Evolutionary conservation across 2,113 vertebrate genomes (phyloP), one percentile per base, ranked within the genome.

Genomic region (Pygoscelis adeliae): DNA sequence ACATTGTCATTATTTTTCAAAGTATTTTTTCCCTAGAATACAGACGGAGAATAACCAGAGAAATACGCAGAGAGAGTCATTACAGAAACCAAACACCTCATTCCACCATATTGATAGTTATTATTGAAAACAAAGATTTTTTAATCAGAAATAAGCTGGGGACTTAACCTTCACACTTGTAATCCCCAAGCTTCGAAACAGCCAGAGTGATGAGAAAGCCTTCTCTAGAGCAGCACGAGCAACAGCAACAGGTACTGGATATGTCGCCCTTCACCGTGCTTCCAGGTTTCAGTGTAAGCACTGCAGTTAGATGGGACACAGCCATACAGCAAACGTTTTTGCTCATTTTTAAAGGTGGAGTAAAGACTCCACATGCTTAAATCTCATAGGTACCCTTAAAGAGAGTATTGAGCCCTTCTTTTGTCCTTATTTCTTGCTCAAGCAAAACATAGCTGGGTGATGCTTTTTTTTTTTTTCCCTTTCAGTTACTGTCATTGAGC

Each of bases 1-100:
- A 97, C 66, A 79, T 96, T 97, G 97, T 97, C 87, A 87, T 93
- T 83, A 92, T 89, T 95, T 96, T 88, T 87, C 79, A 46, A 91
- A 92, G 76, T 94, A 32, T 66, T 94, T 87, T 92, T 74, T 61
- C 67, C 63, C 70, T 93, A 34, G 80, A 90, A 96, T 77, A 73
- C 80, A 83, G 91, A 22, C 38, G 9, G 65, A 52, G 56, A 89
- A 79, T 44, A 95, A 59, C 58, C 79, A 86, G 55, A 77, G 78
- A 80, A 67, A 79, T 20, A 58, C 3, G 1, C 19, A 46, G 50
- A 21, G 32, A 72, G 42, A 83, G 65, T 52, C 59, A 22, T 38
- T 77, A 81, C 80, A 77, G 86, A 76, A 93, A 79, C 59, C 65
- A 76, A 94, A 50, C 58, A 85, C 52, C 55, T 83, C 9, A 1